phyloP scores from a whole-genome alignment of 2,113 vertebrate genomes.

The Variabilichromis moorii region DNA sequence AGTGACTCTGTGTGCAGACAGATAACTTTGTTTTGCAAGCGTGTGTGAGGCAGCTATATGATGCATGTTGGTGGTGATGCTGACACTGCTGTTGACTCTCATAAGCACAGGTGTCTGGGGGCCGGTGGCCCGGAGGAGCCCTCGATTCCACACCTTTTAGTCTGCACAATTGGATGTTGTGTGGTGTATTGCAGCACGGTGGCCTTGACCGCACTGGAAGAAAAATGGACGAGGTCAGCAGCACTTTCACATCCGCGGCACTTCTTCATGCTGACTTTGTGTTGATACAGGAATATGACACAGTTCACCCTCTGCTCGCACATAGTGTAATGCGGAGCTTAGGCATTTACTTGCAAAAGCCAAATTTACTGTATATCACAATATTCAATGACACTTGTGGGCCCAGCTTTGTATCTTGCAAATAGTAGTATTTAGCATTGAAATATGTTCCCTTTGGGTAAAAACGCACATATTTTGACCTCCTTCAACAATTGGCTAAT shows the following conservation, averaged over 20 bases:
- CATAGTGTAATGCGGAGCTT: background rate
- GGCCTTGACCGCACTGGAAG: conserved; percentile 50
- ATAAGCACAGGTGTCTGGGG: conserved; percentile 45
- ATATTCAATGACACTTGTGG: background rate
- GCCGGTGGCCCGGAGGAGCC: conserved; percentile 24
- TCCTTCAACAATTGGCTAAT: conserved; percentile 33
- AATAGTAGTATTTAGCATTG: background rate
- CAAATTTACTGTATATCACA: background rate
- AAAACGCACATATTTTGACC: conserved; percentile 26
- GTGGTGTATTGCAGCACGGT: conserved; percentile 16
- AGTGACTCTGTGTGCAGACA: background rate
- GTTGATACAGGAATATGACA: conserved; percentile 48
- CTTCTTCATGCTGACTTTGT: conserved; percentile 55
- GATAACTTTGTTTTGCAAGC: conserved; percentile 38
- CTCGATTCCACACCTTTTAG: conserved; percentile 41
- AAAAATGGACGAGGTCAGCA: conserved; percentile 64
- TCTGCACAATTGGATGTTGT: conserved; percentile 43
- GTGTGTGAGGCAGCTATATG: conserved; percentile 24
- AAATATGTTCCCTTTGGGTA: background rate
- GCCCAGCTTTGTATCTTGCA: background rate
- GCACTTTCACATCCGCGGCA: conserved; percentile 39
- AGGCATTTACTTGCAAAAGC: background rate
- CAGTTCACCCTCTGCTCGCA: background rate
- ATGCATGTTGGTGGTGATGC: conserved; percentile 43
- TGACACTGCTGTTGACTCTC: conserved; percentile 56